Evolutionary conservation across 2,888 invertebrate genomes (phyloP).

Genomic region (Archips xylosteana): DNA sequence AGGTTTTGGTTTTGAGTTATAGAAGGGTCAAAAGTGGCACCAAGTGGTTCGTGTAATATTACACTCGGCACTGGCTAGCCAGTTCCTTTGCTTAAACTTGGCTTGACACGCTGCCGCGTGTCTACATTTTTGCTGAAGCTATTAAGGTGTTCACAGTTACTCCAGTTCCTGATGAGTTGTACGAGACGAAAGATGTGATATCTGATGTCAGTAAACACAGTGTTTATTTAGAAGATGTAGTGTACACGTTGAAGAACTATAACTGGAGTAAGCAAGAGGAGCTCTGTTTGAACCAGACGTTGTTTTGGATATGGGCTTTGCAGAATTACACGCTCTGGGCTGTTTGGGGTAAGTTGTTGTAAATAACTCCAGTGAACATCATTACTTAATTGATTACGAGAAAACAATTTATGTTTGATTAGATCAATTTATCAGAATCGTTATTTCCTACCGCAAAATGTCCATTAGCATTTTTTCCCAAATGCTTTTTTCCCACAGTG

Average conservation of each 20-base stretch:
- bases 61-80: too few species aligned
- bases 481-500: too few species aligned
- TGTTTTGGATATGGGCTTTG: slow-evolving; percentile 66
- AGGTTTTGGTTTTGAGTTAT: too few species aligned
- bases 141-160: slow-evolving; percentile 40
- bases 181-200: background rate
- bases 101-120: too few species aligned
- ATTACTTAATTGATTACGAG: too few species aligned
- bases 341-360: slow-evolving; percentile 81
- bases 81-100: too few species aligned
- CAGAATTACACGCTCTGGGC: slow-evolving; percentile 85
- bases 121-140: slow-evolving; percentile 31
- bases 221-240: slow-evolving; percentile 62
- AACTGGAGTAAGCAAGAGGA: slow-evolving; percentile 70
- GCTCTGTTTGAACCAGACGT: slow-evolving; percentile 68
- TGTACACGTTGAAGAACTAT: slow-evolving; percentile 67
- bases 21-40: too few species aligned
- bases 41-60: too few species aligned
- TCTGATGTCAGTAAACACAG: background rate
- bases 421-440: too few species aligned
- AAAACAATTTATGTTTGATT: too few species aligned
- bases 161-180: background rate
- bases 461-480: too few species aligned
- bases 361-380: background rate
- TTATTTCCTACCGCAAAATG: too few species aligned